Conservation (phyloP, 2,797 vertebrate genomes). For the Sternarchorhynchus goeldii region DNA sequence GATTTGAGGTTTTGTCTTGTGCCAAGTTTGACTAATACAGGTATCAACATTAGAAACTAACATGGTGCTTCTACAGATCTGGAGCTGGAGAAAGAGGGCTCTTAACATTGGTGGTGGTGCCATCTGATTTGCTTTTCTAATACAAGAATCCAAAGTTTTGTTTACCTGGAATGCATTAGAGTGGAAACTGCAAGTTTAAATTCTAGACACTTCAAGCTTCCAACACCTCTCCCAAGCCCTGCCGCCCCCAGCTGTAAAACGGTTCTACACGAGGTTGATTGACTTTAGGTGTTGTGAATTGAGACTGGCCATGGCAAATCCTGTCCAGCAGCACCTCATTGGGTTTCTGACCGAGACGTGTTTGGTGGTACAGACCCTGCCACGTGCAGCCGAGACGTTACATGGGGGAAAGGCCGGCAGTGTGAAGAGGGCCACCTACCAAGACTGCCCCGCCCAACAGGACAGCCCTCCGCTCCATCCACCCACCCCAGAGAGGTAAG, state of each 20-base stretch:
- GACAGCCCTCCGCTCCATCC: conserved; percentile 69
- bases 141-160: neutral
- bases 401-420: conserved; percentile 69
- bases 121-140: neutral
- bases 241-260: too few relatives aligned
- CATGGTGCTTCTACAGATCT: neutral
- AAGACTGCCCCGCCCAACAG: conserved; percentile 62
- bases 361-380: conserved; percentile 53
- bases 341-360: neutral
- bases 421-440: conserved; percentile 71
- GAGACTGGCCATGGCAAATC: too few relatives aligned
- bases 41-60: neutral
- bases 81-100: neutral
- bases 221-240: too few relatives aligned
- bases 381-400: conserved; percentile 40
- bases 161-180: neutral
- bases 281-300: too few relatives aligned
- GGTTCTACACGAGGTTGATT: too few relatives aligned
- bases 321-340: too few relatives aligned
- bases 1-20: neutral
- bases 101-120: conserved; percentile 6
- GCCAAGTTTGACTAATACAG: neutral
- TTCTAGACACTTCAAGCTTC: too few relatives aligned
- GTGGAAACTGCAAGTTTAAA: neutral
- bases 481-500: conserved; percentile 78